Conservation (phyloP, 2,888 invertebrate genomes). For the Beris morrisii region DNA sequence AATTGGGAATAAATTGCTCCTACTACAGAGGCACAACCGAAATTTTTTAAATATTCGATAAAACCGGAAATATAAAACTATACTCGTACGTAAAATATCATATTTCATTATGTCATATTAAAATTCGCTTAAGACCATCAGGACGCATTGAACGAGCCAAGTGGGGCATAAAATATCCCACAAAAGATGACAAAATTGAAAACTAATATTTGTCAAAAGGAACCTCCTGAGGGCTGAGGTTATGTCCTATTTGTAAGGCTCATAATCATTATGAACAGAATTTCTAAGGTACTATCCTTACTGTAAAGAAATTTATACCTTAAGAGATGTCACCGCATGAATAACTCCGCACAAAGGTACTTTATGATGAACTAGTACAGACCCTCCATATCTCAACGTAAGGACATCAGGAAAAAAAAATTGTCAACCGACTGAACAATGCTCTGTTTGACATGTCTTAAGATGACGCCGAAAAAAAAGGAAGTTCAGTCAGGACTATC, state of each 20-base stretch:
- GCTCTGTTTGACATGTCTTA: conserved; percentile 24
- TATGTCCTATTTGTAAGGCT: conserved; percentile 19
- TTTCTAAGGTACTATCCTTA: conserved; percentile 11
- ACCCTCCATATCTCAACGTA: conserved; percentile 7
- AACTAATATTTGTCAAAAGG: conserved; percentile 32
- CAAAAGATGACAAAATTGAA: conserved; percentile 30
- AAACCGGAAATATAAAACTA: conserved; percentile 23
- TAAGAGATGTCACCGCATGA: conserved; percentile 32
- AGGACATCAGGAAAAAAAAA: conserved; percentile 15
- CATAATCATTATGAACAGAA: conserved; percentile 31
- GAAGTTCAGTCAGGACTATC: conserved; percentile 12
- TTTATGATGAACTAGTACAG: conserved; percentile 8
- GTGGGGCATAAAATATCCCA: conserved; percentile 30
- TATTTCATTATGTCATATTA: conserved; percentile 19
- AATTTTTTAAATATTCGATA: too few relatives aligned
- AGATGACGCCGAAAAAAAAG: conserved; percentile 17
- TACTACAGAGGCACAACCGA: too few relatives aligned
- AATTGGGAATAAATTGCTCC: too few relatives aligned
- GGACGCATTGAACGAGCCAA: conserved; percentile 6
- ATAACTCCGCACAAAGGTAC: conserved; percentile 26
- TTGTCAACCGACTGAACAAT: conserved; percentile 27
- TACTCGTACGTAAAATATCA: conserved; percentile 15
- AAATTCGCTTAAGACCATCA: conserved; percentile 23
- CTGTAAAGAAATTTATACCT: conserved; percentile 31
- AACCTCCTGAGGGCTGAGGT: conserved; percentile 16